A percentile compares a stretch with the other conserved stretches of the same genome.
Evolutionary conservation across 2,888 invertebrate genomes (phyloP).

Genomic region (Argyresthia goedartella): DNA sequence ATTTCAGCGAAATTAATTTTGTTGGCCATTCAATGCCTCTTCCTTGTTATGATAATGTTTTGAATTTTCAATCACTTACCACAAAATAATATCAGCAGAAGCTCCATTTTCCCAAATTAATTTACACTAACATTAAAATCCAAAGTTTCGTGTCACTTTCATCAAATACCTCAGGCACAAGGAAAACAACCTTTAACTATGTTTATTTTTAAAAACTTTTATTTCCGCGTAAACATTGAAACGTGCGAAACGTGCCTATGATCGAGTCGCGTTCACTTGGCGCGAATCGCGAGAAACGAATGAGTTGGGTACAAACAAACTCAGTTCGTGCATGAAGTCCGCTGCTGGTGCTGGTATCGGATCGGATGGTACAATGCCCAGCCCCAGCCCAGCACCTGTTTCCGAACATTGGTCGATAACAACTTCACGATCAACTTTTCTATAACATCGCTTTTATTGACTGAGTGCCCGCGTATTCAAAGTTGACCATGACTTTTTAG

Average conservation of each 20-base stretch:
- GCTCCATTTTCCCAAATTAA: conserved; percentile 29
- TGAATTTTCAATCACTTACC: conserved; percentile 32
- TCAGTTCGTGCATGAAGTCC: too few species aligned
- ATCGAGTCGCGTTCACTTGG: conserved; percentile 45
- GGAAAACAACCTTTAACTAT: not conserved
- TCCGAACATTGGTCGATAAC: too few species aligned
- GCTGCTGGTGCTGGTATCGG: not conserved
- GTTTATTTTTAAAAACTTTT: conserved; percentile 20
- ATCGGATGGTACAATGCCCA: not conserved
- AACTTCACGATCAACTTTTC: too few species aligned
- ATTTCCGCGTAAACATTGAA: conserved; percentile 8
- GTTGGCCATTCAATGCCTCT: too few species aligned
- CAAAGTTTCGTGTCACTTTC: not conserved
- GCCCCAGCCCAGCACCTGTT: not conserved
- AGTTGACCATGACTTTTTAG: too few species aligned
- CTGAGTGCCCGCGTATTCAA: too few species aligned
- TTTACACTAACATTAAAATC: too few species aligned
- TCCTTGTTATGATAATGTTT: too few species aligned
- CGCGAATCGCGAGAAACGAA: conserved; percentile 48
- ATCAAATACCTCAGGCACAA: conserved; percentile 1
- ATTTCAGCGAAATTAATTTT: too few species aligned
- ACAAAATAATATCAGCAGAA: conserved; percentile 42
- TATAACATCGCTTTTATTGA: not conserved
- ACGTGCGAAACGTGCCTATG: conserved; percentile 16
- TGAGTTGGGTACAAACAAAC: conserved; percentile 22